These are phyloP conservation scores for Drosophila insularis DNA, from an alignment of 1,140 invertebrate species.

Conservation along the genomic window DNA sequence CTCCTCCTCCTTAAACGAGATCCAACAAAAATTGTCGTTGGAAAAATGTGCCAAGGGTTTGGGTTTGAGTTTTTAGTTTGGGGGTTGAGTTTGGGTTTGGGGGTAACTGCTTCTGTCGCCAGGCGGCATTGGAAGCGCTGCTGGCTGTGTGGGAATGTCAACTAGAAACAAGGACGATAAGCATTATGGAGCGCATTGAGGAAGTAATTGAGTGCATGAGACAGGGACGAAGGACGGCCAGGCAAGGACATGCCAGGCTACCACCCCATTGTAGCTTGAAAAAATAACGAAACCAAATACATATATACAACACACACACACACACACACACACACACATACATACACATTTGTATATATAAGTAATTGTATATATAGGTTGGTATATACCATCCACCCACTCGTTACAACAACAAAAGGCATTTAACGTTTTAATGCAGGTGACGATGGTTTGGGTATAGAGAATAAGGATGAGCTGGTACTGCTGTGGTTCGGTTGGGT, in stretches of 20 bases:
- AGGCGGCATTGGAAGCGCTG: conserved; percentile 47
- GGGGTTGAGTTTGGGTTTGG: not conserved
- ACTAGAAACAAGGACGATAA: conserved; percentile 81
- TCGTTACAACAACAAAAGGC: conserved; percentile 57
- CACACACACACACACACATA: conserved; percentile 32
- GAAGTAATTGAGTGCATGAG: conserved; percentile 80
- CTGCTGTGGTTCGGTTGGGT: not conserved
- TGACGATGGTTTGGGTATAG: conserved; percentile 15
- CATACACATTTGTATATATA: conserved; percentile 26
- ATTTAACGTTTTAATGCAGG: conserved; percentile 76
- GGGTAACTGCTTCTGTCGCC: not conserved
- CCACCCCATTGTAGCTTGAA: conserved; percentile 15
- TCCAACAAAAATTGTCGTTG: conserved; percentile 78
- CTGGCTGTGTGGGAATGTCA: conserved; percentile 76
- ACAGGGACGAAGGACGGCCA: conserved; percentile 50
- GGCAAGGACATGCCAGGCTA: conserved; percentile 61
- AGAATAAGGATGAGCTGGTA: too few species aligned
- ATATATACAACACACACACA: conserved; percentile 20
- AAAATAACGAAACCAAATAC: conserved; percentile 26
- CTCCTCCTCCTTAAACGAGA: conserved; percentile 40
- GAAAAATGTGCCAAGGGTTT: conserved; percentile 78
- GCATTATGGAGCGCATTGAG: conserved; percentile 80
- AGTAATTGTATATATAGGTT: conserved; percentile 1
- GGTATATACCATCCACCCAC: conserved; percentile 22
- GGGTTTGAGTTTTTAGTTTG: conserved; percentile 4